Evolutionary conservation across 2,888 invertebrate genomes (phyloP).

Genomic region (Lamellibrachia columna): DNA sequence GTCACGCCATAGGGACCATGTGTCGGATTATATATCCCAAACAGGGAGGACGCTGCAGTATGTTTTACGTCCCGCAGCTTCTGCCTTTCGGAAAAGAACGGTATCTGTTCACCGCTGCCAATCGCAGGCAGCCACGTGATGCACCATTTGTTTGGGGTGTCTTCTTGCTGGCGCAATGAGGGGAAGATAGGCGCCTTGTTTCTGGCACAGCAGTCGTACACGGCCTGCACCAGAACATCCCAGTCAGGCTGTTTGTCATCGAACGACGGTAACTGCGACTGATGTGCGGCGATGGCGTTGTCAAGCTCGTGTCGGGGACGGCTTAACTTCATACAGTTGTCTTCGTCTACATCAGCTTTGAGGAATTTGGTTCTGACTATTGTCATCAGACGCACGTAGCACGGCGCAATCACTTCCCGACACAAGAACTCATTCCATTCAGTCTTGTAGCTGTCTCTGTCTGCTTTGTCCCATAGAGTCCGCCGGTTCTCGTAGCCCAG

Average conservation of each 20-base stretch:
- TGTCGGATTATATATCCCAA: too few species aligned
- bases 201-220: conserved; percentile 34
- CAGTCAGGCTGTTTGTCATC: conserved; percentile 30
- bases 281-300: conserved; percentile 32
- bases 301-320: conserved; percentile 34
- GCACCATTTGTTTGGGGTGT: conserved; percentile 20
- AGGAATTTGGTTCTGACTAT: conserved; percentile 34
- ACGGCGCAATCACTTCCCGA: conserved; percentile 45
- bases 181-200: conserved; percentile 35
- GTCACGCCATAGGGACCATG: too few species aligned
- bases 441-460: conserved; percentile 30
- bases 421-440: conserved; percentile 52
- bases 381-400: conserved; percentile 42
- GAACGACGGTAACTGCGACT: conserved; percentile 36
- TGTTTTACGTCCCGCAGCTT: too few species aligned
- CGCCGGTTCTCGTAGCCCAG: conserved; percentile 49
- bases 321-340: conserved; percentile 24
- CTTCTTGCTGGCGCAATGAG: conserved; percentile 26
- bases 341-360: neutral
- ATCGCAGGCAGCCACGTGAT: conserved; percentile 40
- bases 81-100: conserved; percentile 38
- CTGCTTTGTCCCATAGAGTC: conserved; percentile 44
- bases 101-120: conserved; percentile 35
- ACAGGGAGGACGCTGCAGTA: too few species aligned
- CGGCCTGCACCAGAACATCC: conserved; percentile 34